Evolutionary conservation across 2,888 invertebrate species (phyloP).

Genomic region (Capitulum mitella): DNA sequence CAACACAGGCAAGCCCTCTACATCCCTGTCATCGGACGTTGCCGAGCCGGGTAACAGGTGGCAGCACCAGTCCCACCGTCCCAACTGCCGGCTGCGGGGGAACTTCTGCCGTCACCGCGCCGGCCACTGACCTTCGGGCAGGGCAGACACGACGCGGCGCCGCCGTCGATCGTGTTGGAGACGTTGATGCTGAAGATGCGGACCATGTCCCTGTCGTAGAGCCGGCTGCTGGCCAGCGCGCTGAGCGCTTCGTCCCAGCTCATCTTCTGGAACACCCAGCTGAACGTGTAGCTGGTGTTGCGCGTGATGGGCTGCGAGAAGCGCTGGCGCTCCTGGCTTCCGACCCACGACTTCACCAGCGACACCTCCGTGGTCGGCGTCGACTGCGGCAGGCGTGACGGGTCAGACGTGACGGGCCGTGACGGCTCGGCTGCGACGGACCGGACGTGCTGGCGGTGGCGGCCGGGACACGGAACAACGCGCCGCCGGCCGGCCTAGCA

Average conservation of each 20-base stretch:
- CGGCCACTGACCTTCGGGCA: slow-evolving; percentile 44
- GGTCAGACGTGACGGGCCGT: slow-evolving; percentile 12
- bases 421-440: background rate
- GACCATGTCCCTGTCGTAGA: slow-evolving; percentile 43
- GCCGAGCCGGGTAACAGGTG: too few relatives aligned
- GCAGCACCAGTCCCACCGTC: too few relatives aligned
- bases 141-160: slow-evolving; percentile 50
- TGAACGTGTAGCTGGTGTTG: slow-evolving; percentile 46
- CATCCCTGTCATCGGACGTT: too few relatives aligned
- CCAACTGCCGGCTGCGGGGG: too few relatives aligned
- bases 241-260: slow-evolving; percentile 23
- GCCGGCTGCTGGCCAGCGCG: slow-evolving; percentile 8
- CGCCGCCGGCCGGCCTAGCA: too few relatives aligned
- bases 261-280: slow-evolving; percentile 48
- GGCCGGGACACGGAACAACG: too few relatives aligned
- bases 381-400: slow-evolving; percentile 43
- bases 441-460: background rate
- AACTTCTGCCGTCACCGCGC: too few relatives aligned
- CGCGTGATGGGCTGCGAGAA: slow-evolving; percentile 43
- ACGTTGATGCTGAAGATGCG: slow-evolving; percentile 50
- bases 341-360: slow-evolving; percentile 46
- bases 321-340: slow-evolving; percentile 41
- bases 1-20: too few relatives aligned
- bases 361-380: slow-evolving; percentile 43
- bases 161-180: slow-evolving; percentile 50